Conservation (phyloP, 2,888 invertebrate species). For the Sinodicranocentrus sp. region DNA sequence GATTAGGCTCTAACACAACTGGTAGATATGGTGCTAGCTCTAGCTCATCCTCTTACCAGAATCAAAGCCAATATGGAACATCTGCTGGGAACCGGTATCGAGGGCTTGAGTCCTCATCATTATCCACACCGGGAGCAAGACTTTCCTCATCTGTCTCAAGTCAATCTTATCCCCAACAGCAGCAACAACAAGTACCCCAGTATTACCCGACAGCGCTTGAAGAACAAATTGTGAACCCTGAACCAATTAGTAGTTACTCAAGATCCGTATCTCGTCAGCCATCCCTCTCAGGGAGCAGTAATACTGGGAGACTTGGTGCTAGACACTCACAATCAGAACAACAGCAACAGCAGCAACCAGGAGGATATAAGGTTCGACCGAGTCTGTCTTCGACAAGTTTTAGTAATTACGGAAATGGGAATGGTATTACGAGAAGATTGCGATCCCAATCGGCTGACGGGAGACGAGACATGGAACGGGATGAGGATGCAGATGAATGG, state of each 20-base stretch:
- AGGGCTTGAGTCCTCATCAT: conserved; percentile 42
- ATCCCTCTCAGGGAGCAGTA: conserved; percentile 40
- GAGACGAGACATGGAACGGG: conserved; percentile 65
- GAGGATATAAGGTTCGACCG: conserved; percentile 56
- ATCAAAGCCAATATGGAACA: conserved; percentile 53
- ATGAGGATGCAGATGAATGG: conserved; percentile 76
- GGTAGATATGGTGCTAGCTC: conserved; percentile 43
- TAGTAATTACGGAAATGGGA: conserved; percentile 61
- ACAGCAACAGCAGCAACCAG: conserved; percentile 13
- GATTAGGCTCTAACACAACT: conserved; percentile 18
- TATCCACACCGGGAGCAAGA: conserved; percentile 41
- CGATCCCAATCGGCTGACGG: conserved; percentile 74
- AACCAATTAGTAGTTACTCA: conserved; percentile 61
- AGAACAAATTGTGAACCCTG: conserved; percentile 67
- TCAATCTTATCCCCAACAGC: conserved; percentile 43
- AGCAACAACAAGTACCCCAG: conserved; percentile 60
- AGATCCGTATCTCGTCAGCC: conserved; percentile 67
- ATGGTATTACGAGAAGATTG: conserved; percentile 57
- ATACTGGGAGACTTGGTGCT: conserved; percentile 44
- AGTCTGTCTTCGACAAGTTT: conserved; percentile 70
- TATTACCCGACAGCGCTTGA: conserved; percentile 55
- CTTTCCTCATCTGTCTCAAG: conserved; percentile 45
- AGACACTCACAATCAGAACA: conserved; percentile 42
- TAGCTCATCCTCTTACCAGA: conserved; percentile 31
- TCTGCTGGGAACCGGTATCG: conserved; percentile 47